These are phyloP conservation scores for Paratrypauchen microcephalus DNA, from an alignment of 2,797 vertebrate genomes.

Conservation along the genomic window DNA sequence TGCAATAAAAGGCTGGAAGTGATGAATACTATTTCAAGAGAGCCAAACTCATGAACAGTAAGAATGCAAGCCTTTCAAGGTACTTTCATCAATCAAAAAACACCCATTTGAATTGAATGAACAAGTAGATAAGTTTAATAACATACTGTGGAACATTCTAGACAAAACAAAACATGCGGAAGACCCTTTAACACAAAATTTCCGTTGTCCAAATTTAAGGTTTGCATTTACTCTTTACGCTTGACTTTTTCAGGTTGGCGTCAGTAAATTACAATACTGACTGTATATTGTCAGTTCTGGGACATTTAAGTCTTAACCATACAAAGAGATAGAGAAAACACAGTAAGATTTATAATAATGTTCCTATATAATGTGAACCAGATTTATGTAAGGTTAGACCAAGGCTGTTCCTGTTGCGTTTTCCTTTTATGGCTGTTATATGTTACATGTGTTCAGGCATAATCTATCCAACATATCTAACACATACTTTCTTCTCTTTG, in stretches of 20 bases:
- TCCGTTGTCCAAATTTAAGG: too few relatives aligned
- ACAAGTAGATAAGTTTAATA: too few relatives aligned
- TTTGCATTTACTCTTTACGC: neutral
- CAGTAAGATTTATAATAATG: neutral
- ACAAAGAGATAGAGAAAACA: neutral
- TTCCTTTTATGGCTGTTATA: neutral
- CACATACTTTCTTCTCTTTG: slow-evolving; percentile 26
- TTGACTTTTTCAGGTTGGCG: neutral
- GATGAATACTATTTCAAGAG: too few relatives aligned
- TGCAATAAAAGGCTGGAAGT: too few relatives aligned
- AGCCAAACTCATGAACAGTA: too few relatives aligned
- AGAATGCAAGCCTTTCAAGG: too few relatives aligned
- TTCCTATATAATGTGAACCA: neutral
- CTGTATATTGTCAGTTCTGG: neutral
- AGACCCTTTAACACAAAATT: too few relatives aligned
- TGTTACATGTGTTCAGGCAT: neutral
- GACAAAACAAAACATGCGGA: too few relatives aligned
- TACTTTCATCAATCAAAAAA: too few relatives aligned
- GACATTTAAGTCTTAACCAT: neutral
- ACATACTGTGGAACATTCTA: too few relatives aligned
- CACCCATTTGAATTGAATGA: too few relatives aligned
- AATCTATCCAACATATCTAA: neutral
- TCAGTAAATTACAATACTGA: neutral
- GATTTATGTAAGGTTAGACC: slow-evolving; percentile 1
- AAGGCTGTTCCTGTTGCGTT: neutral